A percentile compares a stretch with the other conserved stretches of the same genome.
Conservation (phyloP, 2,888 invertebrate genomes). For the Agrypnus murinus region DNA sequence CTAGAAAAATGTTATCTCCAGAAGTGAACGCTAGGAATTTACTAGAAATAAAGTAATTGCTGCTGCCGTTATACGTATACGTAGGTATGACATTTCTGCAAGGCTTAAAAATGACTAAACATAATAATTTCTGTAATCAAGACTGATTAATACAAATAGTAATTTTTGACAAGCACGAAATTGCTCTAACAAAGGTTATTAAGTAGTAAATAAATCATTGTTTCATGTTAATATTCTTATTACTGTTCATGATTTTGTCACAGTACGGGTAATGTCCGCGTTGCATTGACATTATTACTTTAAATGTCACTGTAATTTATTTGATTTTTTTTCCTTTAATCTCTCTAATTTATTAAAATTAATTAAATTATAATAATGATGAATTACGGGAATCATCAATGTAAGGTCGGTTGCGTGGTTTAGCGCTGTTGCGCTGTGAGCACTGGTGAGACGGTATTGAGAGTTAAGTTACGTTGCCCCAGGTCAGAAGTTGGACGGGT, state of each 20-base stretch:
- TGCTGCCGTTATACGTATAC: background rate
- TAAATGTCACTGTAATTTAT: too few relatives aligned
- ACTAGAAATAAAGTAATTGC: constrained; percentile 11
- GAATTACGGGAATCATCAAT: too few relatives aligned
- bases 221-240: constrained; percentile 19
- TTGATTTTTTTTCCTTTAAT: too few relatives aligned
- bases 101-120: constrained; percentile 6
- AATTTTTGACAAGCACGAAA: constrained; percentile 31
- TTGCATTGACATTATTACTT: too few relatives aligned
- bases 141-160: constrained; percentile 27
- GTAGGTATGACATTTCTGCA: too few relatives aligned
- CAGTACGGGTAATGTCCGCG: background rate
- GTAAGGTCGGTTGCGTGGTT: too few relatives aligned
- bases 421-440: too few relatives aligned
- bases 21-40: constrained; percentile 1
- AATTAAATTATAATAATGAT: too few relatives aligned
- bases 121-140: constrained; percentile 18
- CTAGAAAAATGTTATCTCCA: background rate
- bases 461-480: too few relatives aligned
- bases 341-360: too few relatives aligned
- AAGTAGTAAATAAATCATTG: constrained; percentile 33
- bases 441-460: too few relatives aligned
- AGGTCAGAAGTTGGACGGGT: too few relatives aligned
- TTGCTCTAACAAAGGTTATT: constrained; percentile 26
- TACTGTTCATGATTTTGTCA: constrained; percentile 16